Base-by-base conservation (phyloP, 1,140 invertebrate genomes). In the Drosophila seguyi region DNA sequence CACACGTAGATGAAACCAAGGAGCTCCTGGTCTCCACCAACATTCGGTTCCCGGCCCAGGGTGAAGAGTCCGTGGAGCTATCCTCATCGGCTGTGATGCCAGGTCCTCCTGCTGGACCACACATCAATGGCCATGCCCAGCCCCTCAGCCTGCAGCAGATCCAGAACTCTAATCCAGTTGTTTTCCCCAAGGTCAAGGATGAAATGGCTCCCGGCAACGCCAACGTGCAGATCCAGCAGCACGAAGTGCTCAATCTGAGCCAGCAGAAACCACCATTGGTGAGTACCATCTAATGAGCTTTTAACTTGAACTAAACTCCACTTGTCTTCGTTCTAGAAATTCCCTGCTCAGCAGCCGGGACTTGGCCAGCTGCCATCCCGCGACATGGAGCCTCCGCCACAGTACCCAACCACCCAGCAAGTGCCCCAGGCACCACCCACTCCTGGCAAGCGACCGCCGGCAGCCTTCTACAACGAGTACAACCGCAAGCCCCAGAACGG, bases 111-210 rank as follows among this genome's bases (percentile, higher is more conserved):
- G 63, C 60, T 0, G 76, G 75, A 1, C 74, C 75, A 3, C 83
- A 84, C 47, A 80, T 92, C 13, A 92, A 92, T 78, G 88, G 90
- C 0, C 91, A 92, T 62, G 91, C 91, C 8, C 91, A 92, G n/a
- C 91, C 90, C 0, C 34, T 92, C 11, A 91, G 91, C 36, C 66
- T 92, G 14, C 86, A 91, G 55, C 86, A 92, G 44, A 74, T 91
- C 13, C 91, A 92, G 20, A 74, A 79, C 50, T 38, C 75, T n/a
- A 92, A 91, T 62, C 78, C 83, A 0, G 87, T 92, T 2, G 91
- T 91, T 8, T 92, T 92, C 18, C 91, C 91, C 36, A 91, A 91
- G 57, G 34, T 73, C 27, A 68, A 63, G 39, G 87, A 91, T 11
- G 85, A 90, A 27, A 41, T 36, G 3, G 11, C 29, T 10, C 48